Evolutionary conservation across 2,888 invertebrate species (phyloP), one percentile per base, ranked within the genome.

Genomic region (Smittia aterrima): DNA sequence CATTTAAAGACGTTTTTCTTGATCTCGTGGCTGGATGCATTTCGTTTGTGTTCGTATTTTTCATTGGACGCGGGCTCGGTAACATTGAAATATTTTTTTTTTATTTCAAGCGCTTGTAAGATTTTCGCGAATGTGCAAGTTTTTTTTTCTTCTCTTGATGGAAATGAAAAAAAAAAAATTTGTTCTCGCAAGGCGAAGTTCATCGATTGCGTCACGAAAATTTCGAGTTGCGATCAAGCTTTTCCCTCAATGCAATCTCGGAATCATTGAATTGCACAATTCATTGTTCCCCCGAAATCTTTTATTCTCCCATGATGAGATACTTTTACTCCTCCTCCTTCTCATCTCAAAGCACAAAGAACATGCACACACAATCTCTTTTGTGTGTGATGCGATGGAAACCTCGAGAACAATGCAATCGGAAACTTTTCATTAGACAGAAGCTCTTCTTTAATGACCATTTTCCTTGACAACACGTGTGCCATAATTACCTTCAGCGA

Each of bases 401-500:
- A 27, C 16, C 20, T 27, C 13, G 27, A 6, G 7, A 64, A 64
- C 64, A 64, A 64, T 64, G 25, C 64, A 64, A 64, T 64, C 64
- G 68, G 72, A 72, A 72, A 53, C 16, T 72, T 72, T 58, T 72
- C 22, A 40, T 22, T 72, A 27, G 25, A 64, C 22, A 62, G 6
- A 72, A 62, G 24, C 27, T 20, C 72, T 72, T 72, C 72, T 72
- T 32, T 72, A 72, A 72, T 72, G 62, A 72, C 62, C 72, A 72
- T 72, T 72, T 72, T 72, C 72, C 72, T 72, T 62, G 41, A 54
- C 70, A 70, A 72, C 72, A 72, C 72, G 72, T n/a, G n/a, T 72
- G 72, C 72, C 38, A 40, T 22, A n/a, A 24, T 72, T 38, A 62
- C 62, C 62, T 72, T 72, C 62, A 40, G 38, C 7, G n/a, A 27